These are phyloP conservation scores for Pyrgilauda ruficollis DNA, from an alignment of 2,113 vertebrate species.

Conservation along the genomic window DNA sequence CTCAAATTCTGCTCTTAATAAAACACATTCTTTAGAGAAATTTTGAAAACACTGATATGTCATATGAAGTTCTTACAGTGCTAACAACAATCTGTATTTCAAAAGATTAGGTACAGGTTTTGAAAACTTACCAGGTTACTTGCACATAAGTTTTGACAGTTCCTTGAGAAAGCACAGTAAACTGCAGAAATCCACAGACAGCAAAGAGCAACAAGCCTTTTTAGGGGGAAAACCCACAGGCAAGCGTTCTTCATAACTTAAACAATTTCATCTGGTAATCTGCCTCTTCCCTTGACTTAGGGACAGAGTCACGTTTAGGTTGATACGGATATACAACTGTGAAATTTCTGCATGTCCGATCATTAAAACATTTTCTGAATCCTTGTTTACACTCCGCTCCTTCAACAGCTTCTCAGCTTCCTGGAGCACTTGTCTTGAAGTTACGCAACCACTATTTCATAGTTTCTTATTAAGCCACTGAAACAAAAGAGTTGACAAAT, in stretches of 20 bases:
- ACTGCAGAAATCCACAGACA: constrained; percentile 53
- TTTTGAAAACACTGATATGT: neutral
- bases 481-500: constrained; percentile 30
- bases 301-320: neutral
- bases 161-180: constrained; percentile 13
- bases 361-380: neutral
- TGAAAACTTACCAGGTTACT: constrained; percentile 68
- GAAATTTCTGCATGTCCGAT: neutral
- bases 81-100: neutral
- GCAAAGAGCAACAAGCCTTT: neutral
- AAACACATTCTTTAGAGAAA: neutral
- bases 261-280: neutral
- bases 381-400: neutral
- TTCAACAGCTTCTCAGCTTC: constrained; percentile 7
- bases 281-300: neutral
- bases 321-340: neutral
- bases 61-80: neutral
- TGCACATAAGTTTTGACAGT: constrained; percentile 53
- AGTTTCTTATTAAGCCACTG: constrained; percentile 58
- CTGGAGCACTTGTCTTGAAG: neutral
- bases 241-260: constrained; percentile 49
- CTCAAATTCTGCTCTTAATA: neutral
- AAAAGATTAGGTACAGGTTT: neutral
- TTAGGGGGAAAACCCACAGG: neutral
- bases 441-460: constrained; percentile 37